These are phyloP conservation scores for Notothenia coriiceps DNA, from an alignment of 2,113 vertebrate genomes.

Conservation along the genomic window DNA sequence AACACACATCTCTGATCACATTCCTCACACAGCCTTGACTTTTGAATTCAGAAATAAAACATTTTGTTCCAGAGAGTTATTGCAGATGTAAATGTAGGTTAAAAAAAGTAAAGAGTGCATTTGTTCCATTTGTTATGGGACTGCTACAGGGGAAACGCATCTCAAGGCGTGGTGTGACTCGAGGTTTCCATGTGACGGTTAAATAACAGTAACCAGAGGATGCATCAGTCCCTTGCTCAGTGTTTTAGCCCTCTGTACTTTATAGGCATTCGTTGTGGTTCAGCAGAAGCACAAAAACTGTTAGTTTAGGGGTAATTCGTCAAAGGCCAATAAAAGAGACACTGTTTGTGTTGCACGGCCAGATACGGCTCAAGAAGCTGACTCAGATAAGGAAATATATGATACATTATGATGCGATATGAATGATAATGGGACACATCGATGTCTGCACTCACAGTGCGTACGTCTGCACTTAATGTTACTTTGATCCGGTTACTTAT, in stretches of 20 bases:
- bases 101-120: slow-evolving; percentile 2
- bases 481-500: too few species aligned
- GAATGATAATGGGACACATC: too few species aligned
- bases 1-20: slow-evolving; percentile 1
- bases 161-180: slow-evolving; percentile 20
- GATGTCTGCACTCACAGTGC: too few species aligned
- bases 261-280: slow-evolving; percentile 9
- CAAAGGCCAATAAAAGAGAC: slow-evolving; percentile 40
- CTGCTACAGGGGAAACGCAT: slow-evolving; percentile 1
- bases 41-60: slow-evolving; percentile 15
- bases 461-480: too few species aligned
- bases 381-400: too few species aligned
- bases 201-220: slow-evolving; percentile 6
- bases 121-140: slow-evolving; percentile 14
- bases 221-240: neutral
- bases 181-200: slow-evolving; percentile 32
- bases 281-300: slow-evolving; percentile 16
- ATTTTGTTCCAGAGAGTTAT: slow-evolving; percentile 3
- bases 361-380: too few species aligned
- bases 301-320: slow-evolving; percentile 37
- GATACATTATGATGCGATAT: too few species aligned
- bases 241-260: slow-evolving; percentile 4
- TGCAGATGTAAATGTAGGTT: neutral
- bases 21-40: neutral
- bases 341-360: slow-evolving; percentile 1